Evolutionary conservation across 1,140 invertebrate genomes (phyloP).

Genomic region (Ridgeia piscesae): DNA sequence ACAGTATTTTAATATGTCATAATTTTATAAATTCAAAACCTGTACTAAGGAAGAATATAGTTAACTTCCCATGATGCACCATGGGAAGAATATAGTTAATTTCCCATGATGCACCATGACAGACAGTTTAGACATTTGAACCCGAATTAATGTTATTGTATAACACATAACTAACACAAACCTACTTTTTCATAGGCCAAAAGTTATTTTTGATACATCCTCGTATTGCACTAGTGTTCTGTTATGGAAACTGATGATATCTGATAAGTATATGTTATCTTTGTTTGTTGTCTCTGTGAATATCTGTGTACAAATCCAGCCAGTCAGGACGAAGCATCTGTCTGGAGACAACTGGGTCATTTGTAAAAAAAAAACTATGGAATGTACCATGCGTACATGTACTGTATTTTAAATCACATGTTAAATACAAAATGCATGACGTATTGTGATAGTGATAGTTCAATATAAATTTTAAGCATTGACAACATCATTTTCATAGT

Average conservation of each 20-base stretch:
- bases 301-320: not conserved
- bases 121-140: no score
- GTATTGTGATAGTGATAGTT: not conserved
- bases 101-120: no score
- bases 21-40: no score
- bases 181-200: no score
- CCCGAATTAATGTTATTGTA: no score
- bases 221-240: not conserved
- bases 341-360: not conserved
- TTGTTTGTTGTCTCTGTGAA: not conserved
- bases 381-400: not conserved
- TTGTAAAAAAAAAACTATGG: not conserved
- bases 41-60: no score
- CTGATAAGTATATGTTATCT: not conserved
- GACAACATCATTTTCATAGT: not conserved
- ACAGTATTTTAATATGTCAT: no score
- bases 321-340: not conserved
- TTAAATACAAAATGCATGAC: not conserved
- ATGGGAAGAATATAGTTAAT: no score
- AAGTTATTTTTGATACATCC: not conserved
- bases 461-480: not conserved
- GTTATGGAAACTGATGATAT: not conserved
- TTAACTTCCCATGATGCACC: no score
- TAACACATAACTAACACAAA: no score
- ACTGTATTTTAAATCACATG: not conserved